Base-by-base conservation (phyloP, 2,888 invertebrate species). In the Coelinius sp. region DNA sequence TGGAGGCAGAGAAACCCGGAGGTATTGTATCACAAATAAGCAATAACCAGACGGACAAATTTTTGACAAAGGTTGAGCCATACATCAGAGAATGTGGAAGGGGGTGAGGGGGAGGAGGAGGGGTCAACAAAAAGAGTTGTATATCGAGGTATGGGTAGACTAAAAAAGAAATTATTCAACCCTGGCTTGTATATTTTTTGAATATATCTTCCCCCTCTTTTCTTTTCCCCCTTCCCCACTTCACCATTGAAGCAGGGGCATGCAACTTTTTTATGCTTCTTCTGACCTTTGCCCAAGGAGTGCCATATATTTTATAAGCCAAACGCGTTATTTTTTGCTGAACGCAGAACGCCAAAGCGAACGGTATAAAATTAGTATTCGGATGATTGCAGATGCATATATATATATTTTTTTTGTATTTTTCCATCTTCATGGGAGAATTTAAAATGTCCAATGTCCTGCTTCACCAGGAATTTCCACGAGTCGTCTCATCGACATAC, bases 311-410 rank as follows among this genome's bases (percentile, higher is more conserved):
- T 69, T 69, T 69, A 63, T 35, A 69, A 62, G 22, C 49, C 31
- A 31, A 69, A 63, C 49, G 49, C 46, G 49, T 25, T 63, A n/a
- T 49, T 46, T 49, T 62, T 35, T 35, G 31, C 31, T 10, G 31
- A 49, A 63, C n/a, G 46, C 68, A 46, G 63, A 69, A 24, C 10
- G 25, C 35, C 35, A 41, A 59, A 52, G 66, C 66, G 46, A 52
- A 66, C 49, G 49, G 52, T 49, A 63, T 69, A 69, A 69, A 69
- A 69, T 69, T 69, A 69, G 69, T 69, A 69, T 69, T 63, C 69
- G 52, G 59, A 49, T 17, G 49, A 63, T 69, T 25, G 27, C 59
- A 14, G 31, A 69, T 69, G 63, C 49, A 41, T 46, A 44, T 46
- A 68, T 63, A 63, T 59, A 44, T 46, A 68, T 63, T 52, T 59